Percentiles rank a stretch among this genome's conserved stretches.
phyloP scores from a whole-genome alignment of 2,888 invertebrate species.

The Torymus auratus region DNA sequence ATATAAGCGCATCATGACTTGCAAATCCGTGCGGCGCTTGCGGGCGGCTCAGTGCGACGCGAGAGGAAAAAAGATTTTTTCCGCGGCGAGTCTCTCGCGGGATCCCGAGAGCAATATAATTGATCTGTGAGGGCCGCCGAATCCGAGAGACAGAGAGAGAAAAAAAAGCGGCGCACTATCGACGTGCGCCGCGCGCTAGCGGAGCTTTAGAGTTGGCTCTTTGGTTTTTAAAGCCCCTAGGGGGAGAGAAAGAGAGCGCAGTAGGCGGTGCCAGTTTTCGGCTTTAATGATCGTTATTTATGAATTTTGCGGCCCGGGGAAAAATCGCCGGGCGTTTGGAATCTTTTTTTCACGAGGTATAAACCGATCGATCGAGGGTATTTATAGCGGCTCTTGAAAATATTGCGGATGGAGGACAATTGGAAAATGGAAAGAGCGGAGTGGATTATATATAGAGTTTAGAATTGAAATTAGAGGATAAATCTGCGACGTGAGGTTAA shows the following conservation, averaged over 20 bases:
- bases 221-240: slow-evolving; percentile 12
- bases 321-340: background rate
- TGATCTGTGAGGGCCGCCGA: slow-evolving; percentile 9
- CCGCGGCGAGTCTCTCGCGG: background rate
- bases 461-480: background rate
- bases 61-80: slow-evolving; percentile 8
- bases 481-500: background rate
- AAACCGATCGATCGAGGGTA: no score
- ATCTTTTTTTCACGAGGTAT: background rate
- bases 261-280: background rate
- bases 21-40: no score
- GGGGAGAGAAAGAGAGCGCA: background rate
- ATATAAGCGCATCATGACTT: no score
- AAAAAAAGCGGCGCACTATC: background rate
- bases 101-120: slow-evolving; percentile 1
- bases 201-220: background rate
- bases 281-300: slow-evolving; percentile 22
- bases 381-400: no score
- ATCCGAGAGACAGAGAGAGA: no score
- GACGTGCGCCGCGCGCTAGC: background rate
- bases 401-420: no score
- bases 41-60: no score
- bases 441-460: no score
- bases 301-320: slow-evolving; percentile 1
- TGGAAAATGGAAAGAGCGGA: no score